Conservation (phyloP, 1,140 invertebrate species). For the Ruditapes philippinarum region DNA sequence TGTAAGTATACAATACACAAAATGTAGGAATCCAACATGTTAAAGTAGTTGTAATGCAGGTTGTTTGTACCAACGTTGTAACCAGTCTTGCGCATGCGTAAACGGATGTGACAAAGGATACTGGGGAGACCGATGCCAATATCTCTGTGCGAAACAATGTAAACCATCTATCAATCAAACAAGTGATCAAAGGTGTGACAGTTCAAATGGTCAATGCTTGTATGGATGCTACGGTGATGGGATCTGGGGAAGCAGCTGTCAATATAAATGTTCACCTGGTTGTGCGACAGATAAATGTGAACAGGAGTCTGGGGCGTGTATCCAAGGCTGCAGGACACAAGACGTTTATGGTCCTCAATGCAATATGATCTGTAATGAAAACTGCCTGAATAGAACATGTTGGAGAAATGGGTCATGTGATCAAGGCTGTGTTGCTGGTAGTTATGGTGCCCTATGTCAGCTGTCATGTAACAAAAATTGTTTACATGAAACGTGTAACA, state of each 20-base stretch:
- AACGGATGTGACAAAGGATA: background rate
- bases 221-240: background rate
- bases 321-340: background rate
- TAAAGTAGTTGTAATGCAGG: no score
- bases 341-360: background rate
- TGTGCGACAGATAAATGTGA: background rate
- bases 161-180: background rate
- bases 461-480: background rate
- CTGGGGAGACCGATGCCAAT: background rate
- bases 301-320: background rate
- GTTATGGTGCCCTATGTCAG: background rate
- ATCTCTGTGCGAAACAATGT: background rate
- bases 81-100: background rate
- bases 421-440: background rate
- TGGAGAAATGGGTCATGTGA: background rate
- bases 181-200: background rate
- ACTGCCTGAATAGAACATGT: background rate
- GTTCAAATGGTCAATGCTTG: background rate
- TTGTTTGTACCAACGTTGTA: background rate
- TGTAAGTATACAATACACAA: no score
- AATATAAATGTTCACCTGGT: background rate
- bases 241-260: background rate
- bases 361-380: background rate
- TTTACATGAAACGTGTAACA: background rate
- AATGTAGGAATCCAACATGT: no score